Evolutionary conservation across 2,797 vertebrate genomes (phyloP), one percentile per base, ranked within the genome.

Genomic region (Masticophis lateralis): DNA sequence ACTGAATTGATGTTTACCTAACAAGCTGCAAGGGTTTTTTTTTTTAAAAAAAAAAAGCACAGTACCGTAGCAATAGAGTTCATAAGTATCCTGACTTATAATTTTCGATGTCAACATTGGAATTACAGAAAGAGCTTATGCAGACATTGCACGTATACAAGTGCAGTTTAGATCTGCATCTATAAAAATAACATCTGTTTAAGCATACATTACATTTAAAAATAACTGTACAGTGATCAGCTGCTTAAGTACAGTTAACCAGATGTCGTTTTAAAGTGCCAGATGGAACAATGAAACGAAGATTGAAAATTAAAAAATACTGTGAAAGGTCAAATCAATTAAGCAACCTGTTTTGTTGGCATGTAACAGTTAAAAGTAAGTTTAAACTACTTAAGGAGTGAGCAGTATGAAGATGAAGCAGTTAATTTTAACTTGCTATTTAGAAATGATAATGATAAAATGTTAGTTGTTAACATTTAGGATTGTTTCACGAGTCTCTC

Each of bases 261-360:
- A 99, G 99, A 99, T 99, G 99, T 99, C 98, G 98, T 98, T 99
- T 99, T 98, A 99, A 99, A 99, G 98, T 98, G 99, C 98, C 99
- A 99, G 99, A 99, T 99, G 99, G 99, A 99, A 99, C 99, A 99
- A 99, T 99, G 99, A 99, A 99, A 99, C 98, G 97, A 98, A 98
- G 98, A 99, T 99, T 99, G 99, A 98, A 99, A 99, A 99, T 99
- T 98, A 98, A 98, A 99, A 98, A 99, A 98, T 98, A 96, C 98
- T 98, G 98, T 98, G 98, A 99, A 99, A 99, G 99, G 99, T 99
- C 99, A 99, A 99, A 99, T 99, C 99, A 99, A 99, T 99, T 99
- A 99, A 99, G 99, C 98, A 98, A 98, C 98, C 98, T 98, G 98
- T 98, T 97, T 98, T 98, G 98, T 98, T 98, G 99, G 99, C 99